Evolutionary conservation across 2,113 vertebrate species (phyloP).

Genomic region (Xyrauchen texanus): DNA sequence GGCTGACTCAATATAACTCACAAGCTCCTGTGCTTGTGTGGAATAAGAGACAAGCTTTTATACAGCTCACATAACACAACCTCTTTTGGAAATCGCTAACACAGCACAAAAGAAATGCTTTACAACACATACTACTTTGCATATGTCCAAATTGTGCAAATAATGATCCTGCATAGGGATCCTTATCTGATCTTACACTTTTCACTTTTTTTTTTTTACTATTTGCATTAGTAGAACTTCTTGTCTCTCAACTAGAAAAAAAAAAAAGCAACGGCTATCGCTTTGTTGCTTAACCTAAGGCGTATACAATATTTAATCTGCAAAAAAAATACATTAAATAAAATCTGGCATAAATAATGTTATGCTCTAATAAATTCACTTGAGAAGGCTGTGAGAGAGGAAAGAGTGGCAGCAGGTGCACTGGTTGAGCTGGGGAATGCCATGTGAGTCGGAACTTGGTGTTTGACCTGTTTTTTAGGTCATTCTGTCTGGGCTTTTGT

Average conservation of each 20-base stretch:
- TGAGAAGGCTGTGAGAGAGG: constrained; percentile 23
- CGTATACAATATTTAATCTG: background rate
- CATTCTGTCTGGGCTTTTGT: constrained; percentile 27
- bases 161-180: constrained; percentile 1
- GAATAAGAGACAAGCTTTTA: constrained; percentile 3
- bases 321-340: background rate
- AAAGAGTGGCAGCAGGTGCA: constrained; percentile 29
- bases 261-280: too few species aligned
- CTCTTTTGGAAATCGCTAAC: background rate
- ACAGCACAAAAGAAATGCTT: background rate
- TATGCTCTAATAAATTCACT: constrained; percentile 39
- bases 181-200: background rate
- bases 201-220: background rate
- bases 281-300: too few species aligned
- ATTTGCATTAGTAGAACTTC: background rate
- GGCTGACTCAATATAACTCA: background rate
- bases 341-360: background rate
- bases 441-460: background rate
- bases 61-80: background rate
- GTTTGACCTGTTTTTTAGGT: constrained; percentile 8
- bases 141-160: constrained; percentile 6
- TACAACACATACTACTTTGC: background rate
- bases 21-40: background rate
- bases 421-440: background rate
- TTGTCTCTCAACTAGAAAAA: background rate